A percentile compares a stretch with the other conserved stretches of the same genome.
These are phyloP conservation scores for Rhipidura dahli DNA, from an alignment of 2,113 vertebrate species.

Conservation along the genomic window DNA sequence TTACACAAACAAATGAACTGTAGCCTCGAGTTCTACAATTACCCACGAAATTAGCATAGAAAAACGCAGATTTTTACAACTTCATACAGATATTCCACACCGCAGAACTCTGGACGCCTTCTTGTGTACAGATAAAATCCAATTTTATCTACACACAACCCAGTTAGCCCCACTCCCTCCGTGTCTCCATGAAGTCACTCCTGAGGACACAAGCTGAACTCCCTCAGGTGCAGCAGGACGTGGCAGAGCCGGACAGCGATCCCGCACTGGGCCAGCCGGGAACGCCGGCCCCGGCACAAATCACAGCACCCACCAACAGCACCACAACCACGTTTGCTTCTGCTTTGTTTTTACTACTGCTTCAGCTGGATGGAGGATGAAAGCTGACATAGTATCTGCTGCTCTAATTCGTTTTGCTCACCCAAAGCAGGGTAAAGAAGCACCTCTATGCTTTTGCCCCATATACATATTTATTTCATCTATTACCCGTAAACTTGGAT, in stretches of 20 bases:
- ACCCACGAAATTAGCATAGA: not conserved
- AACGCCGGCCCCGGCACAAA: not conserved
- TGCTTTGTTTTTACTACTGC: not conserved
- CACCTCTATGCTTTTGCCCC: not conserved
- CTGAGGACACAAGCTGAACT: fast-evolving
- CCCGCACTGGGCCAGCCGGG: fast-evolving
- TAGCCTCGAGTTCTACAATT: not conserved
- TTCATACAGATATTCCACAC: not conserved
- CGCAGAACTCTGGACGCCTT: not conserved
- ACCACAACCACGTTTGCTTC: not conserved
- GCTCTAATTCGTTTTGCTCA: not conserved
- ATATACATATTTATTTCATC: not conserved
- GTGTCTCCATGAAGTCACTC: fast-evolving
- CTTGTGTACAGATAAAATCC: not conserved
- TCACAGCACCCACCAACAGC: not conserved
- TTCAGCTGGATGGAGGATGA: not conserved
- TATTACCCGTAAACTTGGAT: not conserved
- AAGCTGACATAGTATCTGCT: not conserved
- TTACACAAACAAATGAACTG: not conserved
- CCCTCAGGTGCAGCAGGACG: not conserved
- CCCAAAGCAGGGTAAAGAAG: not conserved
- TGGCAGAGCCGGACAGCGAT: not conserved
- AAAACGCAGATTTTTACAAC: not conserved
- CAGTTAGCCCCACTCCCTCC: not conserved
- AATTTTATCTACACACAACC: not conserved